Evolutionary conservation across 1,140 invertebrate genomes (phyloP).

Genomic region (Brachionus calyciflorus): DNA sequence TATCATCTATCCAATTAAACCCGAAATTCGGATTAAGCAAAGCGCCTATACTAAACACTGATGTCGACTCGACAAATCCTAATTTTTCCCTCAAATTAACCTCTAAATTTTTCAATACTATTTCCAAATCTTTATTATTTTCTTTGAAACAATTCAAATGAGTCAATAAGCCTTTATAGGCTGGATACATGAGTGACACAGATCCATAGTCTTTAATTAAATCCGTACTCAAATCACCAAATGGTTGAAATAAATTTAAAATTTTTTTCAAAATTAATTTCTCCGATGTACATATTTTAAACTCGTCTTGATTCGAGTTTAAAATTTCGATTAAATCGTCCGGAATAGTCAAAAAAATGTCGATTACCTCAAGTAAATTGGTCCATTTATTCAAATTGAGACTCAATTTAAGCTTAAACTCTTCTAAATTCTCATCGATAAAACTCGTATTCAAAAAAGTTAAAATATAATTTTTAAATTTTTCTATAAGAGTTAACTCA

Average conservation of each 20-base stretch:
- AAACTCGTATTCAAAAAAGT: too few species aligned
- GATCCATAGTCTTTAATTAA: background rate
- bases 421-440: too few species aligned
- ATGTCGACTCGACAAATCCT: background rate
- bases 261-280: too few species aligned
- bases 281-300: background rate
- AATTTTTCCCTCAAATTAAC: background rate
- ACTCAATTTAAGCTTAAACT: too few species aligned
- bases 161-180: background rate
- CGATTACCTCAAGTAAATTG: too few species aligned
- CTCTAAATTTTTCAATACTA: background rate
- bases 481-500: too few species aligned
- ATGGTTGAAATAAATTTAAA: background rate
- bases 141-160: background rate
- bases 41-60: background rate
- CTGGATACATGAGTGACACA: background rate
- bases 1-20: background rate
- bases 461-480: too few species aligned
- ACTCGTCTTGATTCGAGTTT: too few species aligned
- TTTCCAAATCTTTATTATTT: background rate
- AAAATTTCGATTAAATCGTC: too few species aligned
- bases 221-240: background rate
- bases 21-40: background rate
- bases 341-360: too few species aligned
- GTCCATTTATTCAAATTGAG: too few species aligned